Conservation (phyloP, 2,888 invertebrate species). For the Coelinius sp. region DNA sequence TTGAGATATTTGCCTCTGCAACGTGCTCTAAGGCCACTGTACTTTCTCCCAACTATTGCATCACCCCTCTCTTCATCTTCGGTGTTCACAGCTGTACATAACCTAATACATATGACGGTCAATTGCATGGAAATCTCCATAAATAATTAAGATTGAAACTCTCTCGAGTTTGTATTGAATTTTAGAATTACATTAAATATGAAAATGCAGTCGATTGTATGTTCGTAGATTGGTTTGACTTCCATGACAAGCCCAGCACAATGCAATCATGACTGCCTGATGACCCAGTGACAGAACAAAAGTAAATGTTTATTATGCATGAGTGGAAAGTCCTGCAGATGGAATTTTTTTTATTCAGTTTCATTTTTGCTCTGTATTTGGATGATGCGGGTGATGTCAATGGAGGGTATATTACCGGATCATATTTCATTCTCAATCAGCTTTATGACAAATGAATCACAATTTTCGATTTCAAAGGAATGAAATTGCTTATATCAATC, state of each 20-base stretch:
- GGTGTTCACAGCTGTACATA: background rate
- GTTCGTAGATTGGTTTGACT: background rate
- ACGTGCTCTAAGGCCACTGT: slow-evolving; percentile 39
- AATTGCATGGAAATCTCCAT: background rate
- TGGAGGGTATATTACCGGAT: slow-evolving; percentile 14
- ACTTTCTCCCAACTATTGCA: slow-evolving; percentile 47
- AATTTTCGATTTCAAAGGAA: too few relatives aligned
- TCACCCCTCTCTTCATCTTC: slow-evolving; percentile 16
- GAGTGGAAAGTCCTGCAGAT: too few relatives aligned
- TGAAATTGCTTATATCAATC: too few relatives aligned
- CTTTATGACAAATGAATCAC: too few relatives aligned
- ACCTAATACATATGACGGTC: background rate
- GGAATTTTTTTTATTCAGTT: background rate
- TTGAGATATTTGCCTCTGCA: slow-evolving; percentile 41
- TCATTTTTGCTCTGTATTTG: background rate
- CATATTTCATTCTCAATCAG: background rate
- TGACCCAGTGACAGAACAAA: background rate
- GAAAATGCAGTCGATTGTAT: background rate
- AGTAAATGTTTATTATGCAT: too few relatives aligned
- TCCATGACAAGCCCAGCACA: background rate
- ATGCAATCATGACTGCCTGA: slow-evolving; percentile 21
- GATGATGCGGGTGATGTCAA: background rate
- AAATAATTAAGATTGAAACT: background rate
- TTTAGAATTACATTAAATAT: background rate
- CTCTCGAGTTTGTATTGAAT: background rate